Base-by-base conservation (phyloP, 2,797 vertebrate species). In the Protosalanx chinensis region DNA sequence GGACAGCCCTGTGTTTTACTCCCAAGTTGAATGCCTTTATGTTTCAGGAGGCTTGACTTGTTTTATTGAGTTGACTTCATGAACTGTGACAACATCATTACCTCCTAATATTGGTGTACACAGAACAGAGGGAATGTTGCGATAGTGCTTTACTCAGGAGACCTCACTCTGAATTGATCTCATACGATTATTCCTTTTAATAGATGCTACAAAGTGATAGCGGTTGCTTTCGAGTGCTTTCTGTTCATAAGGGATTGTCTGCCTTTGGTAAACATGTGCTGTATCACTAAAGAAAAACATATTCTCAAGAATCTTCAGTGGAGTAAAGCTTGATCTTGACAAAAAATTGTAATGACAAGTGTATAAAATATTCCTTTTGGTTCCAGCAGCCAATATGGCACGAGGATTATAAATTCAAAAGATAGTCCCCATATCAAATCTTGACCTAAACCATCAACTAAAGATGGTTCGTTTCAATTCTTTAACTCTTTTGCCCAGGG, bases 401-500 rank as follows among this genome's bases (percentile, higher is more conserved):
- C 13, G 46, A 29, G 27, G 64, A 66, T 66, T 49, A 53, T 29
- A 67, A 56, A 15, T 53, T 67, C 23, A 46, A 27, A 53, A 67
- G 13, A 16, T 30, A 13, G 23, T n/a, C 41, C 41, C 20, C 63
- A 20, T 65, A 15, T 23, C 23, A 49, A 65, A 65, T 23, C 37
- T 20, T 65, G 33, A 16, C 37, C 20, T 13, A 6, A 35, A 41
- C 35, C 1, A 20, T n/a, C 4, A 5, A 15, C 63, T 5, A 7
- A 53, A 53, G 13, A 16, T 53, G 51, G 1, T n/a, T 5, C 12
- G 27, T 46, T 46, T 64, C 33, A 23, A 64, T 20, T n/a, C 41
- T 37, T 66, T 66, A 49, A 66, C 61, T 33, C 32, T 64, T 46
- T 46, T 4, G 33, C 62, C 32, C 62, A n/a, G 13, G 62, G 62